Evolutionary conservation across 2,888 invertebrate species (phyloP).

Genomic region (Blera fallax): DNA sequence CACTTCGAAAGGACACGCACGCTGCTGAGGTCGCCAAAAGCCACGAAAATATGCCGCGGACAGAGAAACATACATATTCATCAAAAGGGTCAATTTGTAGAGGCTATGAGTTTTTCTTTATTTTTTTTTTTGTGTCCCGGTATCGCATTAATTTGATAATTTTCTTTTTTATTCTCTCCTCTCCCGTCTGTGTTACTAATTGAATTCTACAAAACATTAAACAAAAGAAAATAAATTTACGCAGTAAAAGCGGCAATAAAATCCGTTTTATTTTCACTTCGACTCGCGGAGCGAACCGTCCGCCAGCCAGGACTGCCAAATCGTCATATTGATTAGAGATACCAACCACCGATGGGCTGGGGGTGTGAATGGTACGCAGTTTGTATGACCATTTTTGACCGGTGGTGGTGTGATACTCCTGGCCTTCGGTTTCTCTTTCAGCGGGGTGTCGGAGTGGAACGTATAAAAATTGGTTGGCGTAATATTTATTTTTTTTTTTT

Average conservation of each 20-base stretch:
- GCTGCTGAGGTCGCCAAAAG: slow-evolving; percentile 44
- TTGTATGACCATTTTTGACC: not conserved
- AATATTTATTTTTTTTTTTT: slow-evolving; percentile 48
- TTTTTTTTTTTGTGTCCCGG: slow-evolving; percentile 26
- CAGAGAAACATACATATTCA: slow-evolving; percentile 57
- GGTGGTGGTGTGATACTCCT: not conserved
- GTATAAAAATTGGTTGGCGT: slow-evolving; percentile 27
- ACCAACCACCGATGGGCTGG: slow-evolving; percentile 1
- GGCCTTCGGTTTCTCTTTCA: not conserved
- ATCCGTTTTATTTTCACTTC: slow-evolving; percentile 61
- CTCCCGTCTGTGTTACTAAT: slow-evolving; percentile 65
- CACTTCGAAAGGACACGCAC: slow-evolving; percentile 69
- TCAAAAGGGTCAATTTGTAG: slow-evolving; percentile 65
- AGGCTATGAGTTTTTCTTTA: slow-evolving; percentile 1
- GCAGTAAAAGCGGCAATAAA: slow-evolving; percentile 65
- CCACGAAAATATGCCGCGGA: slow-evolving; percentile 20
- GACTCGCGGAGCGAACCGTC: not conserved
- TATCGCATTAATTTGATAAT: slow-evolving; percentile 68
- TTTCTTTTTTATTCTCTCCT: slow-evolving; percentile 5
- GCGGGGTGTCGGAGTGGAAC: not conserved
- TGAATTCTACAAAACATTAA: slow-evolving; percentile 72
- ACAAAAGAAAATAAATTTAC: slow-evolving; percentile 67
- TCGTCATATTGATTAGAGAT: slow-evolving; percentile 66
- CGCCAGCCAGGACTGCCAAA: slow-evolving; percentile 49
- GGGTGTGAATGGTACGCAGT: slow-evolving; percentile 25